These are phyloP conservation scores for Abscondita cerata DNA, from an alignment of 2,888 invertebrate species.

Conservation along the genomic window DNA sequence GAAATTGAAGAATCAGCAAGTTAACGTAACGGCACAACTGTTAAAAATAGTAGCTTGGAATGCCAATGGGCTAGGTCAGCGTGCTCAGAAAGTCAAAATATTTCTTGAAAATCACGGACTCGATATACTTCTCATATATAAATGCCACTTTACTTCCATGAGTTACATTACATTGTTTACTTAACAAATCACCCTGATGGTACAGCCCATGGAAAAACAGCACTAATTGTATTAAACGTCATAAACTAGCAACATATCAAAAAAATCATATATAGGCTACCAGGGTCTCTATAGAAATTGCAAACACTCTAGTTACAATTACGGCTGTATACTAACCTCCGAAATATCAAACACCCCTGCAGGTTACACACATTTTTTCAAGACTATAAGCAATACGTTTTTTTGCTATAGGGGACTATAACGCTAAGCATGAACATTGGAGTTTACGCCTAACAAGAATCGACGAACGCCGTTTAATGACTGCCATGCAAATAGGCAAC, in stretches of 20 bases:
- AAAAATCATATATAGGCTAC: neutral
- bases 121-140: constrained; percentile 13
- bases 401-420: neutral
- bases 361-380: neutral
- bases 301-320: neutral
- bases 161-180: neutral
- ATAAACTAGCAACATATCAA: neutral
- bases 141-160: neutral
- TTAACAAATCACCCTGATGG: constrained; percentile 11
- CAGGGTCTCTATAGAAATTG: neutral
- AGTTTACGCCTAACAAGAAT: neutral
- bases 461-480: neutral
- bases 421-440: neutral
- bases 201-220: constrained; percentile 8
- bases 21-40: constrained; percentile 1
- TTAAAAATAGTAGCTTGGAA: constrained; percentile 14
- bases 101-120: constrained; percentile 9
- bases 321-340: neutral
- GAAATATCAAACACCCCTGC: neutral
- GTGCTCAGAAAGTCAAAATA: neutral
- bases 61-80: constrained; percentile 4
- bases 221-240: neutral
- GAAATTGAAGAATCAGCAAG: neutral
- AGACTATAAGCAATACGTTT: neutral
- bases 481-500: neutral